phyloP scores from a whole-genome alignment of 2,113 vertebrate genomes.

The Periophthalmus modestus region DNA sequence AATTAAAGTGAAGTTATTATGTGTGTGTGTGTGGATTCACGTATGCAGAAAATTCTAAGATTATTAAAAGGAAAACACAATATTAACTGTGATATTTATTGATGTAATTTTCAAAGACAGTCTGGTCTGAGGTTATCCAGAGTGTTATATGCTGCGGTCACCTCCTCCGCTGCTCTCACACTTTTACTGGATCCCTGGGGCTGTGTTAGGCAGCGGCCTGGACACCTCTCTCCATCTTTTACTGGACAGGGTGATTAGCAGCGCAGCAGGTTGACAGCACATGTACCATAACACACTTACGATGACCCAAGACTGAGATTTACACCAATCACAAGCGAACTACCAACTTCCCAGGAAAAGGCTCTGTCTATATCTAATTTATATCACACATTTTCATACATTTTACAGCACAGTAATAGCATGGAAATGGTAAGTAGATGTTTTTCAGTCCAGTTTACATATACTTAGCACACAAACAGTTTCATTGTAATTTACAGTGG shows the following conservation, averaged over 20 bases:
- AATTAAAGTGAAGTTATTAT: too few species aligned
- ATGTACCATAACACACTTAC: conserved; percentile 20
- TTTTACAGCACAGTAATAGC: not conserved
- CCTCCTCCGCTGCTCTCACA: conserved; percentile 43
- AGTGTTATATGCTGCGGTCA: conserved; percentile 27
- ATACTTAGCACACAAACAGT: not conserved
- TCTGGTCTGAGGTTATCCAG: conserved; percentile 14
- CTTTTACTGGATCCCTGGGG: conserved; percentile 66
- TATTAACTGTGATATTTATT: not conserved
- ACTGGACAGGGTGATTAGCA: conserved; percentile 59
- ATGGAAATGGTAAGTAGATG: not conserved
- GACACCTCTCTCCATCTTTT: conserved; percentile 54
- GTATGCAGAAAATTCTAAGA: not conserved
- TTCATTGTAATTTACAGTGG: not conserved
- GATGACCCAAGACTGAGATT: conserved; percentile 40
- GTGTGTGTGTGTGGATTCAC: too few species aligned
- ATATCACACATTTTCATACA: not conserved
- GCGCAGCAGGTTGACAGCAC: conserved; percentile 42
- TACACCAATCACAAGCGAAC: conserved; percentile 24
- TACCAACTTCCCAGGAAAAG: not conserved
- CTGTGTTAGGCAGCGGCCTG: conserved; percentile 34
- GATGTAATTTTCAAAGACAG: conserved; percentile 1
- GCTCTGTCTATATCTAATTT: not conserved
- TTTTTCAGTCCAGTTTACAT: not conserved
- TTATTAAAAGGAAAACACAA: not conserved